Evolutionary conservation across 2,888 invertebrate species (phyloP).

Genomic region (Teinopalpus imperialis): DNA sequence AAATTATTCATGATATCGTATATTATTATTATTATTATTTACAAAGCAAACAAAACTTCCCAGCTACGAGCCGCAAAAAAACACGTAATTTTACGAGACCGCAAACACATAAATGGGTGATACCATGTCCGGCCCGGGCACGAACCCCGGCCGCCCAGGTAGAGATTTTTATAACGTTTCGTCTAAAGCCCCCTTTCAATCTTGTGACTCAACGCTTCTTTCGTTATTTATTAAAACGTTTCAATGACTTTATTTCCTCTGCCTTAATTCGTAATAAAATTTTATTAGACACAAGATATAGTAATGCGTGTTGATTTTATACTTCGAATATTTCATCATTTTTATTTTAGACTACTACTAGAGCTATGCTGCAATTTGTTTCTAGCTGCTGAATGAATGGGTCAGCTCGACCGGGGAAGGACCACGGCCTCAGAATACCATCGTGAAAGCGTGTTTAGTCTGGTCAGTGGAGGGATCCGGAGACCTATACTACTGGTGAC

Average conservation of each 20-base stretch:
- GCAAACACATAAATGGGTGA: constrained; percentile 31
- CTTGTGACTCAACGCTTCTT: constrained; percentile 20
- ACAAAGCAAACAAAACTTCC: constrained; percentile 18
- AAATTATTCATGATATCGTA: constrained; percentile 10
- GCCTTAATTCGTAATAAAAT: constrained; percentile 15
- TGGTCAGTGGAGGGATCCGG: no score
- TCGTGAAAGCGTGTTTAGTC: no score
- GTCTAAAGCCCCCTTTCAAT: constrained; percentile 26
- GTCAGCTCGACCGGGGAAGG: no score
- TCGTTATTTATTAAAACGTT: constrained; percentile 22
- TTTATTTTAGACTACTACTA: no score
- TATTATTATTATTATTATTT: constrained; percentile 21
- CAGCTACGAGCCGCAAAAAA: constrained; percentile 11
- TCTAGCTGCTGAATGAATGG: no score
- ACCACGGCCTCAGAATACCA: no score
- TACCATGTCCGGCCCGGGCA: constrained; percentile 30
- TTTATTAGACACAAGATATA: background rate
- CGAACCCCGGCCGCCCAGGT: constrained; percentile 40
- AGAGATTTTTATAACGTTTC: constrained; percentile 33
- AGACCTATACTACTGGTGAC: no score
- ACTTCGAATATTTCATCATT: no score
- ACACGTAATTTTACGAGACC: constrained; percentile 29
- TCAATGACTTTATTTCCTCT: constrained; percentile 14
- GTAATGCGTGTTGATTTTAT: no score
- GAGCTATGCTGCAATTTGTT: no score